Evolutionary conservation across 2,113 vertebrate genomes (phyloP).

Genomic region (Platysternon megacephalum): DNA sequence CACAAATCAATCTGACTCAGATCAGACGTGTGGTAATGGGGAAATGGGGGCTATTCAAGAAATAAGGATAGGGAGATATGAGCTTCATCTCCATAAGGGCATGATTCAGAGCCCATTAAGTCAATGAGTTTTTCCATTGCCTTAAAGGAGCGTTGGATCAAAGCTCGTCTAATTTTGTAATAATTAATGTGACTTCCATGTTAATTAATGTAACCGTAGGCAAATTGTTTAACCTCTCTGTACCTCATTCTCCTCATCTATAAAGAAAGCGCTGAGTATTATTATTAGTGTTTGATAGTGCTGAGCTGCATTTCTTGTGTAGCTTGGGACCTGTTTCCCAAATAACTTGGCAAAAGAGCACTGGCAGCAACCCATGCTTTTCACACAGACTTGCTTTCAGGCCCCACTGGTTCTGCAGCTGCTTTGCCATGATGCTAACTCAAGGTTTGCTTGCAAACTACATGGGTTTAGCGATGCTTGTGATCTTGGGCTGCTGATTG

Average conservation of each 20-base stretch:
- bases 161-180: neutral
- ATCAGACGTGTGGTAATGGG: neutral
- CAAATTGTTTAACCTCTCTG: neutral
- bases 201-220: neutral
- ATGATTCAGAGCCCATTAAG: neutral
- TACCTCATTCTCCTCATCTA: neutral
- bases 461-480: neutral
- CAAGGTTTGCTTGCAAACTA: neutral
- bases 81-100: neutral
- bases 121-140: neutral
- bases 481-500: neutral
- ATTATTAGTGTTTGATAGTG: neutral
- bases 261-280: neutral
- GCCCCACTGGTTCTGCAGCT: neutral
- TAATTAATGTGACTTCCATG: neutral
- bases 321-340: neutral
- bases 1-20: neutral
- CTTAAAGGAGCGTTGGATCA: neutral
- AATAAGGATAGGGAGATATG: neutral
- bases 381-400: accelerated
- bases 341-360: neutral
- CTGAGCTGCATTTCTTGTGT: neutral
- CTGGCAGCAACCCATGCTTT: neutral
- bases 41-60: neutral
- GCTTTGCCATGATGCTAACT: neutral